These are phyloP conservation scores for Tragelaphus imberbis DNA, from an alignment of 2,113 vertebrate genomes.

Conservation along the genomic window DNA sequence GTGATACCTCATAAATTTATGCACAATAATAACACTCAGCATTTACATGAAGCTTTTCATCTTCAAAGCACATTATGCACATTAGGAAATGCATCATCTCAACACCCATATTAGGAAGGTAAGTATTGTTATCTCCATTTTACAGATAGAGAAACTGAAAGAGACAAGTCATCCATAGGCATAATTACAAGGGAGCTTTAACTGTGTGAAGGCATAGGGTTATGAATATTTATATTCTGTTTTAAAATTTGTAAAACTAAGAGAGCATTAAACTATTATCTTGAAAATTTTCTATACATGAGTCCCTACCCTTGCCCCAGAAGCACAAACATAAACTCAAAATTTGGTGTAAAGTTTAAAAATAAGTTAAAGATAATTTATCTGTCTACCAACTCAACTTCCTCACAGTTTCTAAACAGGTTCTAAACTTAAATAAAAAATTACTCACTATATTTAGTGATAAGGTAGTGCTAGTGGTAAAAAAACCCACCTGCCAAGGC, in stretches of 20 bases:
- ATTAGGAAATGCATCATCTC: conserved; percentile 26
- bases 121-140: conserved; percentile 59
- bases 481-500: not conserved
- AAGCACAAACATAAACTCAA: not conserved
- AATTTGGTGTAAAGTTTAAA: not conserved
- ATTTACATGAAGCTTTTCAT: conserved; percentile 61
- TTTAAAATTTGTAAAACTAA: conserved; percentile 39
- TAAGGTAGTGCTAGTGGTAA: not conserved
- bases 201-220: not conserved
- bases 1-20: conserved; percentile 40
- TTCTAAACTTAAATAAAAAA: not conserved
- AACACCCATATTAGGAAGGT: conserved; percentile 31
- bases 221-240: conserved; percentile 13
- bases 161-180: not conserved
- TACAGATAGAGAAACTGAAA: conserved; percentile 35
- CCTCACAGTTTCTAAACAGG: not conserved
- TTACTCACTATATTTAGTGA: not conserved
- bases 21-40: conserved; percentile 46
- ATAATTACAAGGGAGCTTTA: conserved; percentile 29
- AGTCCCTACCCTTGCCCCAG: not conserved
- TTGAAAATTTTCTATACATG: not conserved
- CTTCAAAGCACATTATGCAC: conserved; percentile 42
- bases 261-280: not conserved
- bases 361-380: not conserved
- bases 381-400: not conserved